Evolutionary conservation across 1,140 invertebrate species (phyloP).

Genomic region (Campodea augens): DNA sequence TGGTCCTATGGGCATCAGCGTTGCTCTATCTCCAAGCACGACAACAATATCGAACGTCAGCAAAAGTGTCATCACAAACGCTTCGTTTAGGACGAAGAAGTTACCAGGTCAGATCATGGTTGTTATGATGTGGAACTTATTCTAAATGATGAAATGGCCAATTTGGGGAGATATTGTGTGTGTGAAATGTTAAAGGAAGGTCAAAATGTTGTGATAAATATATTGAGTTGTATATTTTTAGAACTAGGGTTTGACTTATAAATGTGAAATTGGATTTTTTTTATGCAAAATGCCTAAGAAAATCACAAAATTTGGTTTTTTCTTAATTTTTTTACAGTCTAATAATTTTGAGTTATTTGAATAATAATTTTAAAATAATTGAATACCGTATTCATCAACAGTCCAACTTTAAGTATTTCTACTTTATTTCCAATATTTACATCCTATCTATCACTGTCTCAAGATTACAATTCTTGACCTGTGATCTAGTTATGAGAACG

Average conservation of each 20-base stretch:
- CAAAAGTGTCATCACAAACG: slow-evolving; percentile 92
- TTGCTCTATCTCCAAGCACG: slow-evolving; percentile 57
- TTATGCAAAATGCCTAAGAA: not conserved
- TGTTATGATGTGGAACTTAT: too few relatives aligned
- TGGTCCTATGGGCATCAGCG: slow-evolving; percentile 56
- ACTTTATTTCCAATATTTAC: too few relatives aligned
- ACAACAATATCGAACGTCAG: slow-evolving; percentile 50
- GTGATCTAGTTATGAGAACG: too few relatives aligned
- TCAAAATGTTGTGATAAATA: slow-evolving; percentile 5
- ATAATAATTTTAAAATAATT: too few relatives aligned
- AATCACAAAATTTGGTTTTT: too few relatives aligned
- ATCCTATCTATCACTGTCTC: too few relatives aligned
- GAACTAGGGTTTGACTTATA: not conserved
- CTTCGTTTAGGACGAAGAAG: slow-evolving; percentile 88
- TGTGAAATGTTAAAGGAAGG: not conserved
- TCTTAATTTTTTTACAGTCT: too few relatives aligned
- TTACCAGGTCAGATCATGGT: slow-evolving; percentile 56
- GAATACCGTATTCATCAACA: too few relatives aligned
- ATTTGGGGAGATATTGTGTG: not conserved
- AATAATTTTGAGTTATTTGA: too few relatives aligned
- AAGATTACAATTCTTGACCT: too few relatives aligned
- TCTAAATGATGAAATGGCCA: slow-evolving; percentile 7
- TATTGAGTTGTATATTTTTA: slow-evolving; percentile 1
- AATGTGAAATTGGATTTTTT: not conserved
- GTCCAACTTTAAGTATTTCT: too few relatives aligned